These are phyloP conservation scores for Orthosia incerta DNA, from an alignment of 2,888 invertebrate species.

Conservation along the genomic window DNA sequence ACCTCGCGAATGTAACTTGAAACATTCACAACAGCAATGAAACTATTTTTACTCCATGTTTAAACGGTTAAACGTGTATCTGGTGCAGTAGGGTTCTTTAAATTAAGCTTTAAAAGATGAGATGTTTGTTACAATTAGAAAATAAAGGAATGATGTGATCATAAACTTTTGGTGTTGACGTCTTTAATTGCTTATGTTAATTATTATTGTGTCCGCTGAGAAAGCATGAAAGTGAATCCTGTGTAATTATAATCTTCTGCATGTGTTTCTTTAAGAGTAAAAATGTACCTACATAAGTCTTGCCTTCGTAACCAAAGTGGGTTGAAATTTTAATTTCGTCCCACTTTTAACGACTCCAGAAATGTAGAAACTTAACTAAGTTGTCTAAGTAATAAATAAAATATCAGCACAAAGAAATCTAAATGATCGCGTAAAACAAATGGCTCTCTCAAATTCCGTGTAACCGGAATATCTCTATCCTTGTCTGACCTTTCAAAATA, in stretches of 20 bases:
- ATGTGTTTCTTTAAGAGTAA: neutral
- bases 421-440: constrained; percentile 40
- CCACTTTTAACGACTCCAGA: neutral
- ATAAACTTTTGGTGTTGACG: neutral
- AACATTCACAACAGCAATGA: neutral
- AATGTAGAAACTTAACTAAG: neutral
- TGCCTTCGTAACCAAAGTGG: too few relatives aligned
- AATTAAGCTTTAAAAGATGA: neutral
- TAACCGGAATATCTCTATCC: constrained; percentile 52
- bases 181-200: neutral
- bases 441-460: constrained; percentile 32
- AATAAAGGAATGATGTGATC: neutral
- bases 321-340: neutral
- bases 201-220: constrained; percentile 20
- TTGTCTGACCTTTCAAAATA: constrained; percentile 50
- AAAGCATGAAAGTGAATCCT: constrained; percentile 35
- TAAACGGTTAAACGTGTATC: neutral
- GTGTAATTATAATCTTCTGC: neutral
- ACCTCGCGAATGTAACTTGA: neutral
- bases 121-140: neutral
- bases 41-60: constrained; percentile 17
- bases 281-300: too few relatives aligned
- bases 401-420: neutral
- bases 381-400: neutral
- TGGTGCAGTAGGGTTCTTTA: constrained; percentile 7